A percentile compares a stretch with the other conserved stretches of the same genome.
These are phyloP conservation scores for Acyrthosiphon pisum DNA, from an alignment of 1,140 invertebrate genomes.

Conservation along the genomic window DNA sequence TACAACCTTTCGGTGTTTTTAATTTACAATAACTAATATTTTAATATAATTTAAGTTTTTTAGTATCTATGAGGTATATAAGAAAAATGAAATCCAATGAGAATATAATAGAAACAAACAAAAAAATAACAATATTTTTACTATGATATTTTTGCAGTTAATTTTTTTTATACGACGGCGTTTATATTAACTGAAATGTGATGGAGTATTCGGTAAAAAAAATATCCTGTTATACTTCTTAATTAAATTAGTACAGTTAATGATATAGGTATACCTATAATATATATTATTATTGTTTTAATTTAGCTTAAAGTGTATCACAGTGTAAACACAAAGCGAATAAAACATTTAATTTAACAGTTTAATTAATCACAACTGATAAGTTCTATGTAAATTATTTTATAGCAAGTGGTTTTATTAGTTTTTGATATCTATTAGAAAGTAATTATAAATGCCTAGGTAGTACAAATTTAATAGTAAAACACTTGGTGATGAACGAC, in stretches of 20 bases:
- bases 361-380: neutral
- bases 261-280: neutral
- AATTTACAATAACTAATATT: neutral
- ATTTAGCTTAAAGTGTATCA: slow-evolving; percentile 10
- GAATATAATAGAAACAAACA: too few relatives aligned
- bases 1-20: neutral
- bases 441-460: neutral
- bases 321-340: slow-evolving; percentile 15
- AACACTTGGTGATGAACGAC: neutral
- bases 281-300: slow-evolving; percentile 13
- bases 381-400: neutral
- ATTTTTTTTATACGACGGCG: neutral
- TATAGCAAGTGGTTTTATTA: neutral
- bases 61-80: too few relatives aligned
- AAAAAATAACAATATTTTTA: too few relatives aligned
- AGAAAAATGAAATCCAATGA: too few relatives aligned
- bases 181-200: neutral
- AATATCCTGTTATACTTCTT: neutral
- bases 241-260: neutral
- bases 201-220: neutral
- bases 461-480: neutral
- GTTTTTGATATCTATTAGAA: neutral
- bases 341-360: neutral
- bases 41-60: neutral
- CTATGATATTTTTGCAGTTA: neutral